Percentiles rank a stretch among this genome's conserved stretches.
Evolutionary conservation across 2,888 invertebrate genomes (phyloP).

Genomic region (Drosophila subquinaria): DNA sequence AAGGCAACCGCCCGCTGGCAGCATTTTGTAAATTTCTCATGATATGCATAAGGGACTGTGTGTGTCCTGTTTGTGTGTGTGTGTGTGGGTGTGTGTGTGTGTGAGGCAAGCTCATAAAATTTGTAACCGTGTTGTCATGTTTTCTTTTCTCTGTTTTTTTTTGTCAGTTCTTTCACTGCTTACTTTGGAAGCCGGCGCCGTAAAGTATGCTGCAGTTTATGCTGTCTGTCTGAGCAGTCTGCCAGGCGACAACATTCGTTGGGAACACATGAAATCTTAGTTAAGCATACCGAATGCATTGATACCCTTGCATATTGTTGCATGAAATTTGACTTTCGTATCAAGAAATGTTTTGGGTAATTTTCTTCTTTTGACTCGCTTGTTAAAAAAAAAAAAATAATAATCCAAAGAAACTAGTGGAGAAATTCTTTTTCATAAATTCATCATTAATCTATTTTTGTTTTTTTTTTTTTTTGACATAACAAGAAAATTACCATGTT

Average conservation of each 20-base stretch:
- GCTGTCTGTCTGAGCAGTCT: constrained; percentile 12
- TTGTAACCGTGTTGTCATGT: constrained; percentile 37
- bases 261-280: background rate
- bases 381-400: too few relatives aligned
- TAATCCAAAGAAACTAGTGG: too few relatives aligned
- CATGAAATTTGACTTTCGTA: too few relatives aligned
- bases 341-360: too few relatives aligned
- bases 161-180: background rate
- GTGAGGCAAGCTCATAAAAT: constrained; percentile 24
- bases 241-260: constrained; percentile 8
- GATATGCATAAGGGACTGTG: constrained; percentile 39
- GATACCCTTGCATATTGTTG: background rate
- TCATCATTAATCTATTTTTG: too few relatives aligned
- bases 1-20: constrained; percentile 43
- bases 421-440: too few relatives aligned
- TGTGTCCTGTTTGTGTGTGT: constrained; percentile 6
- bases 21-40: constrained; percentile 49
- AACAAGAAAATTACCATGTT: too few relatives aligned
- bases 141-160: background rate
- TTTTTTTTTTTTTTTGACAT: too few relatives aligned
- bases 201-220: constrained; percentile 32
- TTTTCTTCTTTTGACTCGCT: too few relatives aligned
- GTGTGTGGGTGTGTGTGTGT: constrained; percentile 8
- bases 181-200: constrained; percentile 4
- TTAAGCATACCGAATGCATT: background rate